Evolutionary conservation across 1,140 invertebrate species (phyloP).

Genomic region (Gerris buenoi): DNA sequence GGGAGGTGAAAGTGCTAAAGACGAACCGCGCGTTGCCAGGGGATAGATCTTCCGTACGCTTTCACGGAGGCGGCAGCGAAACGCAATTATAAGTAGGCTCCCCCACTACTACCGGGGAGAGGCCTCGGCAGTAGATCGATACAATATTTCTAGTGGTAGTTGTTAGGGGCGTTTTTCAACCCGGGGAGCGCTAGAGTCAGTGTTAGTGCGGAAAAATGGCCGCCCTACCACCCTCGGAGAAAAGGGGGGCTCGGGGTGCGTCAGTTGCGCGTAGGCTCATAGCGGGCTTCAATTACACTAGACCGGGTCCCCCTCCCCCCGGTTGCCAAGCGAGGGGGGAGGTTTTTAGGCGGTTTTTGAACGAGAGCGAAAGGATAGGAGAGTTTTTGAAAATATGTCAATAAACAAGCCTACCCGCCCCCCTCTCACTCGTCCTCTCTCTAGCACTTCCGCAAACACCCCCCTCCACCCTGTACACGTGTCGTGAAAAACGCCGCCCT

Average conservation of each 20-base stretch:
- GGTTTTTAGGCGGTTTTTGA: neutral
- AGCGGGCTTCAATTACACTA: neutral
- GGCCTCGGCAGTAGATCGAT: neutral
- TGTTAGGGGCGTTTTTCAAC: neutral
- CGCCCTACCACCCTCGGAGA: neutral
- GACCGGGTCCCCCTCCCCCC: neutral
- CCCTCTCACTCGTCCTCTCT: neutral
- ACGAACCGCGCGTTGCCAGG: neutral
- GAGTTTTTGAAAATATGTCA: neutral
- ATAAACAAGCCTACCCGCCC: neutral
- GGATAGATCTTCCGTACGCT: neutral
- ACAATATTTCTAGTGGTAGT: neutral
- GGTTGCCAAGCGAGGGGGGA: neutral
- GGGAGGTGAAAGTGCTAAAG: neutral
- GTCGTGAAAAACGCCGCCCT: neutral
- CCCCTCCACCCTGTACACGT: neutral
- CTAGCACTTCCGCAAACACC: neutral
- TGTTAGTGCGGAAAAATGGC: neutral
- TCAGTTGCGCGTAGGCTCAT: neutral
- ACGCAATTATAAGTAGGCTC: neutral
- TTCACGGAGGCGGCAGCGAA: neutral
- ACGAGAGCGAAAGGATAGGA: neutral
- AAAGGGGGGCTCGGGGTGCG: too few relatives aligned
- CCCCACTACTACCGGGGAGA: neutral
- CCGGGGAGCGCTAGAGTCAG: neutral